A percentile compares a stretch with the other conserved stretches of the same genome.
Conservation (phyloP, 2,797 vertebrate species). For the Falco novaeseelandiae region DNA sequence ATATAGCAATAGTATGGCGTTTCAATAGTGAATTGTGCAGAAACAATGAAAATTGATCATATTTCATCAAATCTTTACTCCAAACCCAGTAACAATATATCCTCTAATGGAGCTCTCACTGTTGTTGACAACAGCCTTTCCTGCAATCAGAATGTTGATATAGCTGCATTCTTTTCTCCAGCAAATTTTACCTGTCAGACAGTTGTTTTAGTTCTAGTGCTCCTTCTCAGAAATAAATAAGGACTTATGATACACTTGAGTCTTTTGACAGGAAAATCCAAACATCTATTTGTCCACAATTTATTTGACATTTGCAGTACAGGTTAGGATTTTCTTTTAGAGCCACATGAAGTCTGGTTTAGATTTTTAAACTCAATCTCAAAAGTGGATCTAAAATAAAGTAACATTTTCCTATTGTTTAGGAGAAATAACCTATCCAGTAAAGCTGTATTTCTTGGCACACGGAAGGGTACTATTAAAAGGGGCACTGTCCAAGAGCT, state of each 20-base stretch:
- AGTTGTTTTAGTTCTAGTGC: background rate
- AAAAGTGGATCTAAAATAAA: background rate
- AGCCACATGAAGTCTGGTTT: background rate
- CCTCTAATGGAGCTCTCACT: background rate
- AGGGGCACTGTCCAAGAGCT: background rate
- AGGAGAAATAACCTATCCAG: background rate
- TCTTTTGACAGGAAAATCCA: slow-evolving; percentile 39
- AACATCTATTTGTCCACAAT: slow-evolving; percentile 23
- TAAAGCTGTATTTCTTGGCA: background rate
- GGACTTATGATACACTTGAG: slow-evolving; percentile 31
- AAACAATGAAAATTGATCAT: background rate
- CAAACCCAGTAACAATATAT: background rate
- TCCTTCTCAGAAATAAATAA: slow-evolving; percentile 24
- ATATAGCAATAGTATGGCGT: background rate
- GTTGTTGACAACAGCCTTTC: background rate
- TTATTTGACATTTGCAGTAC: slow-evolving; percentile 29
- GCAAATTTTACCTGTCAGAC: slow-evolving; percentile 29
- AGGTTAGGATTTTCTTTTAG: slow-evolving; percentile 31
- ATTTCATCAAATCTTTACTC: background rate
- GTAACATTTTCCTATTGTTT: background rate
- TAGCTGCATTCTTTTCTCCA: slow-evolving; percentile 1
- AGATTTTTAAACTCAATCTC: background rate
- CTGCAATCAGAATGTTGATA: background rate
- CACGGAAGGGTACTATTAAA: background rate
- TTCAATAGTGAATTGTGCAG: background rate